Conservation (phyloP, 2,888 invertebrate species). For the Calliscelio sp. region DNA sequence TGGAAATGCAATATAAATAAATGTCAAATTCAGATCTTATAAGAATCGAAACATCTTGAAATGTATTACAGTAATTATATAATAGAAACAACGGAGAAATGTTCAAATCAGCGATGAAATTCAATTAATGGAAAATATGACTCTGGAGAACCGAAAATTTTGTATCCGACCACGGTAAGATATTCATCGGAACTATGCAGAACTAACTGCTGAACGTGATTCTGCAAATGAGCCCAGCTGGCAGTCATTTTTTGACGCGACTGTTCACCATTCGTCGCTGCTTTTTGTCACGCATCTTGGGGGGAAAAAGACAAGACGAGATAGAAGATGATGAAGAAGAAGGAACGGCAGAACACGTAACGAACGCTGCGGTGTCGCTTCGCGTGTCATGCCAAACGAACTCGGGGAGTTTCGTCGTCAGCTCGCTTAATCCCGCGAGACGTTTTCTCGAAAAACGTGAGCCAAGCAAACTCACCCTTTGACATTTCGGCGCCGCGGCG, state of each 20-base stretch:
- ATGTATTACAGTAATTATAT: too few relatives aligned
- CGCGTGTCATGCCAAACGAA: constrained; percentile 71
- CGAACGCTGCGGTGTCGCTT: constrained; percentile 57
- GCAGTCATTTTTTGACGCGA: constrained; percentile 34
- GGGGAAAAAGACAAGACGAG: neutral
- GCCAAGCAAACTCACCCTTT: constrained; percentile 64
- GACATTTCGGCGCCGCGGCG: constrained; percentile 48
- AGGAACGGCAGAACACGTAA: constrained; percentile 51
- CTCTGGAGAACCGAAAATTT: too few relatives aligned
- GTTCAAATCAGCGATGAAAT: too few relatives aligned
- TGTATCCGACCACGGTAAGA: too few relatives aligned
- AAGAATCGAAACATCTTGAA: too few relatives aligned
- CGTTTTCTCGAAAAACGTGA: constrained; percentile 68
- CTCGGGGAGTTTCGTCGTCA: constrained; percentile 67
- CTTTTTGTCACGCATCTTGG: constrained; percentile 37
- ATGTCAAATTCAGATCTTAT: too few relatives aligned
- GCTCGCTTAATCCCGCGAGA: constrained; percentile 70
- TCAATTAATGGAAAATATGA: too few relatives aligned
- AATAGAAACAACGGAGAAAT: too few relatives aligned
- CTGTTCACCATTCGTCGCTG: constrained; percentile 19
- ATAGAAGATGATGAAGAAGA: too few relatives aligned
- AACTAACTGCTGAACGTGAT: neutral
- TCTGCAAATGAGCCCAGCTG: constrained; percentile 26
- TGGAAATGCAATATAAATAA: too few relatives aligned
- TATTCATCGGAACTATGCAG: neutral